phyloP scores from a whole-genome alignment of 2,888 invertebrate species.

The Drosophila eohydei region DNA sequence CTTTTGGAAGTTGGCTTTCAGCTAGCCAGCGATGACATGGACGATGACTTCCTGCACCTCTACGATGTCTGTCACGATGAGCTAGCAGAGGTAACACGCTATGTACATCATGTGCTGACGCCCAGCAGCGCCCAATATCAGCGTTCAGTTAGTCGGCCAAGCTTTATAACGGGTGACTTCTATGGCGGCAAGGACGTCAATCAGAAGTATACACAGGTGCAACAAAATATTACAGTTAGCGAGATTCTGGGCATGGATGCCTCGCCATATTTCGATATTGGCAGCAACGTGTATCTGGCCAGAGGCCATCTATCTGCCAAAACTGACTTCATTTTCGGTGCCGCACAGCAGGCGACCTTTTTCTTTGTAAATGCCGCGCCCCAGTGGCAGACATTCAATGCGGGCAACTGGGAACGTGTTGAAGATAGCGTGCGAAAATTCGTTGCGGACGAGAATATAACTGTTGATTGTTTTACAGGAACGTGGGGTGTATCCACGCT shows the following conservation, averaged over 20 bases:
- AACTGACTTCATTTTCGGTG: slow-evolving; percentile 86
- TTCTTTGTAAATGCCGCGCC: slow-evolving; percentile 86
- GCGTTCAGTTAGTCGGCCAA: slow-evolving; percentile 82
- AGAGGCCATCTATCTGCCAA: slow-evolving; percentile 86
- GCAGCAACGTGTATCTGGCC: slow-evolving; percentile 81
- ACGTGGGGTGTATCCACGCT: slow-evolving; percentile 86
- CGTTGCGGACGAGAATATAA: slow-evolving; percentile 81
- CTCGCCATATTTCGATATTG: slow-evolving; percentile 70
- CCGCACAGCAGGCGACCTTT: slow-evolving; percentile 86
- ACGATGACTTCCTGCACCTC: slow-evolving; percentile 79
- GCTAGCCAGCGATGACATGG: slow-evolving; percentile 13
- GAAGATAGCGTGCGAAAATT: slow-evolving; percentile 86
- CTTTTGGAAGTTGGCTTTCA: slow-evolving; percentile 84
- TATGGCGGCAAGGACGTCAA: slow-evolving; percentile 81
- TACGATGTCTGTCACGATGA: slow-evolving; percentile 85
- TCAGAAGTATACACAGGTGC: slow-evolving; percentile 79
- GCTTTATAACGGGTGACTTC: slow-evolving; percentile 81
- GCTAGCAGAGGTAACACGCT: slow-evolving; percentile 81
- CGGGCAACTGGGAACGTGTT: slow-evolving; percentile 86
- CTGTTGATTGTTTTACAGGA: slow-evolving; percentile 86
- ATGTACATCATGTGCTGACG: slow-evolving; percentile 83
- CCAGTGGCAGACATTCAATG: slow-evolving; percentile 87
- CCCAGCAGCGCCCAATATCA: slow-evolving; percentile 85
- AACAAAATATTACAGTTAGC: slow-evolving; percentile 83
- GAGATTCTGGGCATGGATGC: slow-evolving; percentile 81